Evolutionary conservation across 2,113 vertebrate genomes (phyloP).

Genomic region (Apodemus speciosus): DNA sequence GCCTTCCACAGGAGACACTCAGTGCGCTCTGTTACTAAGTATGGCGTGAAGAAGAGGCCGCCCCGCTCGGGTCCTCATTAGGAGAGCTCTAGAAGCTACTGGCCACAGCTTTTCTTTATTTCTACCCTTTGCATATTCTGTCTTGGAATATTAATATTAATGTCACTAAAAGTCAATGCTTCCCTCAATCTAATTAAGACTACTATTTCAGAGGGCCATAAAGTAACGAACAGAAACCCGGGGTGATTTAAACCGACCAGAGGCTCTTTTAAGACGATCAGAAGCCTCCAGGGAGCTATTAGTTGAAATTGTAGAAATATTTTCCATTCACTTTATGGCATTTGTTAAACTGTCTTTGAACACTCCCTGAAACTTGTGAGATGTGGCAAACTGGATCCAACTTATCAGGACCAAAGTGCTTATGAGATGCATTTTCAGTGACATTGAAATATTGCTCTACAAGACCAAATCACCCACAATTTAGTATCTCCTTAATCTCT

Average conservation of each 20-base stretch:
- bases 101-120: slow-evolving; percentile 52
- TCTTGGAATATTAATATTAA: slow-evolving; percentile 34
- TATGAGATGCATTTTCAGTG: slow-evolving; percentile 10
- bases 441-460: slow-evolving; percentile 12
- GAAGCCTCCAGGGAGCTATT: slow-evolving; percentile 26
- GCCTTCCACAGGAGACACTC: neutral
- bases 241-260: slow-evolving; percentile 10
- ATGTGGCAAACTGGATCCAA: slow-evolving; percentile 47
- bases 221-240: slow-evolving; percentile 46
- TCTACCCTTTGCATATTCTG: slow-evolving; percentile 51
- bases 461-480: slow-evolving; percentile 37
- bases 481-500: neutral
- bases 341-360: slow-evolving; percentile 54
- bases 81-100: slow-evolving; percentile 8
- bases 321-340: slow-evolving; percentile 55
- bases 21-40: neutral
- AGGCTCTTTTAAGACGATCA: slow-evolving; percentile 56
- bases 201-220: slow-evolving; percentile 13
- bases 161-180: slow-evolving; percentile 50
- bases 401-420: neutral
- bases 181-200: slow-evolving; percentile 60
- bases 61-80: neutral
- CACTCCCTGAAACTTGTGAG: slow-evolving; percentile 26
- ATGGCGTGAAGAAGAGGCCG: neutral
- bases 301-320: slow-evolving; percentile 61